Evolutionary conservation across 2,888 invertebrate genomes (phyloP).

Genomic region (Tachina lurida): DNA sequence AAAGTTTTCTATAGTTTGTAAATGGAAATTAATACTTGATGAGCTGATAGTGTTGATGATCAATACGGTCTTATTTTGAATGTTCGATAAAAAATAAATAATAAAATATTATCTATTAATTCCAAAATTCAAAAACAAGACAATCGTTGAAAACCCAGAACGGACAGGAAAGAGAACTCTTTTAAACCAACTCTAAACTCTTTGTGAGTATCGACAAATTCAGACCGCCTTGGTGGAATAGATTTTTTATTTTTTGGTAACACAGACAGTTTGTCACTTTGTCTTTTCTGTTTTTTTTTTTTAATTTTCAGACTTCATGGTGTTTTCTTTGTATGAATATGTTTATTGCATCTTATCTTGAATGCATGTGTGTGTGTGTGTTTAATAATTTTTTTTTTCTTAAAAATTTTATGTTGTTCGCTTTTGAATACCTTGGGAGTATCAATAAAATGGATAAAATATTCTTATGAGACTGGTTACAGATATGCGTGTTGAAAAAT

Average conservation of each 20-base stretch:
- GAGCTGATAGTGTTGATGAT: conserved; percentile 69
- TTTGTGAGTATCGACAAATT: conserved; percentile 55
- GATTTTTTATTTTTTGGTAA: conserved; percentile 33
- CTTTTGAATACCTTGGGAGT: conserved; percentile 58
- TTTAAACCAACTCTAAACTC: conserved; percentile 23
- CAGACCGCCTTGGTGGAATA: conserved; percentile 63
- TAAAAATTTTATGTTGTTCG: conserved; percentile 30
- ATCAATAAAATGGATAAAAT: conserved; percentile 65
- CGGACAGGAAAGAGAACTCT: conserved; percentile 38
- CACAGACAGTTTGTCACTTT: conserved; percentile 67
- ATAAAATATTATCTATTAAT: conserved; percentile 43
- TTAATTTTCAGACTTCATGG: conserved; percentile 57
- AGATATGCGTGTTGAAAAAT: conserved; percentile 80
- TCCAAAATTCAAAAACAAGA: conserved; percentile 54
- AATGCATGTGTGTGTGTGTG: neutral
- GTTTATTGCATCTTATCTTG: neutral
- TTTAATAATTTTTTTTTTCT: neutral
- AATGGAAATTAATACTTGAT: conserved; percentile 66
- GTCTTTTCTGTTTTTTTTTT: conserved; percentile 1
- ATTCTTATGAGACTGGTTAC: conserved; percentile 62
- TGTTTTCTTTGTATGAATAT: conserved; percentile 29
- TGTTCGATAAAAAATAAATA: neutral
- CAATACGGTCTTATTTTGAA: conserved; percentile 49
- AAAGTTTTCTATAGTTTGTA: conserved; percentile 20
- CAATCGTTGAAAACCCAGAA: conserved; percentile 67